phyloP scores from a whole-genome alignment of 2,113 vertebrate genomes.

The Actenoides lindsayi region DNA sequence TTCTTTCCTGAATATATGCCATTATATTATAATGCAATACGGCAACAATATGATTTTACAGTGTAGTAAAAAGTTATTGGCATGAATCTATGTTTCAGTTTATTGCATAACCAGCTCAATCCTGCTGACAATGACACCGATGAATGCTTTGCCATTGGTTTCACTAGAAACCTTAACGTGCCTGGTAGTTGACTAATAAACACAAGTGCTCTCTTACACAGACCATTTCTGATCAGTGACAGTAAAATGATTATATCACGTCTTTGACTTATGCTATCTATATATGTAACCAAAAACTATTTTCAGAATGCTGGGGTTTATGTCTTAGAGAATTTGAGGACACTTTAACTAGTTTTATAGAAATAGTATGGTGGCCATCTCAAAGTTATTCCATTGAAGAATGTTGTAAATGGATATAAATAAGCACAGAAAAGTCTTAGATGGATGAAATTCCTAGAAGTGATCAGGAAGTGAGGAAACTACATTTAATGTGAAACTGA shows the following conservation, averaged over 20 bases:
- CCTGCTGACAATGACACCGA: background rate
- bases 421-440: background rate
- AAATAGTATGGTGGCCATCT: background rate
- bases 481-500: background rate
- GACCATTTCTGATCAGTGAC: background rate
- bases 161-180: slow-evolving; percentile 1
- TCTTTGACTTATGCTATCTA: background rate
- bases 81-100: background rate
- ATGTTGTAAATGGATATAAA: background rate
- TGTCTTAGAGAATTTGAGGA: background rate
- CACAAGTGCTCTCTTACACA: background rate
- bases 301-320: background rate
- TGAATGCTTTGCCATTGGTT: background rate
- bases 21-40: background rate
- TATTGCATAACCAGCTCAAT: background rate
- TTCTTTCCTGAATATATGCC: background rate
- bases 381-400: background rate
- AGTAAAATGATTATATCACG: background rate
- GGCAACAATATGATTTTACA: background rate
- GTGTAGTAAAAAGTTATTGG: background rate
- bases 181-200: background rate
- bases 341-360: background rate
- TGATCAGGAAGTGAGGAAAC: background rate
- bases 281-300: background rate
- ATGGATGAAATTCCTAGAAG: background rate